Percentiles rank a stretch among this genome's conserved stretches.
Evolutionary conservation across 2,888 invertebrate genomes (phyloP).

Genomic region (Adela reaumurella): DNA sequence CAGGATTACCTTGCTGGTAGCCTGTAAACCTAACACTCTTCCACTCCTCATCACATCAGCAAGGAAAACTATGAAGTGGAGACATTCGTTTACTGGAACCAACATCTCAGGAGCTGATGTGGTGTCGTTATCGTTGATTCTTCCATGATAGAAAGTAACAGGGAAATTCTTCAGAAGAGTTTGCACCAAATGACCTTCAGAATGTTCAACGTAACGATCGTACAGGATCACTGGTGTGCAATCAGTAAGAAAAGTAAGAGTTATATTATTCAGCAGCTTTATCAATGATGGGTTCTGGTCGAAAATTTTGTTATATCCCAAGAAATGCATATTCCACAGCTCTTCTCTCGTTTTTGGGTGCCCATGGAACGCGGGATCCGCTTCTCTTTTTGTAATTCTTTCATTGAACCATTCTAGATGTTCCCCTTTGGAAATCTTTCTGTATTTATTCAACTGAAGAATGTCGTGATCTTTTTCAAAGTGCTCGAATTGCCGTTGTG

Average conservation of each 20-base stretch:
- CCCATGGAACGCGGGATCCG: conserved; percentile 53
- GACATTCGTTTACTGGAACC: conserved; percentile 45
- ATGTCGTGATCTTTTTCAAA: too few relatives aligned
- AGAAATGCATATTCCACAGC: conserved; percentile 46
- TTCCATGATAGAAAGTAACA: conserved; percentile 59
- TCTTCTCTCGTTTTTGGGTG: conserved; percentile 58
- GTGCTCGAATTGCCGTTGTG: conserved; percentile 9
- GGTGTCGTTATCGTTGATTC: conserved; percentile 46
- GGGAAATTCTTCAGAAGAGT: conserved; percentile 56
- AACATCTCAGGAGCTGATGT: conserved; percentile 41
- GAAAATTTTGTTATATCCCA: conserved; percentile 28
- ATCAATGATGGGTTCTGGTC: conserved; percentile 60
- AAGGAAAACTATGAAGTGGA: conserved; percentile 66
- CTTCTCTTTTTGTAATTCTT: conserved; percentile 24
- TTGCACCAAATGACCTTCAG: conserved; percentile 54
- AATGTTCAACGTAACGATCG: conserved; percentile 54
- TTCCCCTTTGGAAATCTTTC: too few relatives aligned
- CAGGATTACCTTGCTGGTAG: conserved; percentile 61
- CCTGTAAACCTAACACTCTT: conserved; percentile 60
- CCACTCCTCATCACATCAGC: conserved; percentile 58
- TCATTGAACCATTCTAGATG: conserved; percentile 1
- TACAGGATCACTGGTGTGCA: conserved; percentile 68
- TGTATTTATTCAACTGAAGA: too few relatives aligned
- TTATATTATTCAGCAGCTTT: conserved; percentile 56
- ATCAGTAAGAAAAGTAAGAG: conserved; percentile 55